phyloP scores from a whole-genome alignment of 92 coral and sea anemone genomes.

The Phenganax subtilis region DNA sequence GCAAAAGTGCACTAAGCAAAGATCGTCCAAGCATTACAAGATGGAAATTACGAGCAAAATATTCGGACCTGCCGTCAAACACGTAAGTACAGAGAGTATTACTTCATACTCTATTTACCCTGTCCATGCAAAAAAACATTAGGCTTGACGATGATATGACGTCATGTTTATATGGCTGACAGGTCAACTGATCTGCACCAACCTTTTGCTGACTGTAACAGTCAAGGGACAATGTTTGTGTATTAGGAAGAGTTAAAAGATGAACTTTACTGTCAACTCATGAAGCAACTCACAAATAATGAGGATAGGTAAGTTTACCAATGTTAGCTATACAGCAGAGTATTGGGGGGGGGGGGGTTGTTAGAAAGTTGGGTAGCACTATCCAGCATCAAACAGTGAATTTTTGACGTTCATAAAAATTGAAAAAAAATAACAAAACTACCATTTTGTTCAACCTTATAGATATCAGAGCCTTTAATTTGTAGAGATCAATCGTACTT shows the following conservation, averaged over 20 bases:
- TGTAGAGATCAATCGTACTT: too few species aligned
- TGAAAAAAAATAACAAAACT: too few species aligned
- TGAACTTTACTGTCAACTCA: constrained; percentile 83
- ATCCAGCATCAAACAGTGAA: too few species aligned
- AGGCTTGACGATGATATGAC: too few species aligned
- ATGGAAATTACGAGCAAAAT: constrained; percentile 27
- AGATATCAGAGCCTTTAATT: too few species aligned
- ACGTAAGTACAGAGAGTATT: background rate
- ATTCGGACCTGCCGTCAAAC: constrained; percentile 30
- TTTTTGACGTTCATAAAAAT: too few species aligned
- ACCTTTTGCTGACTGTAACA: background rate
- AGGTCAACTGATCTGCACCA: background rate
- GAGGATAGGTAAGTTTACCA: constrained; percentile 17
- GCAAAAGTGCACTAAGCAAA: constrained; percentile 18
- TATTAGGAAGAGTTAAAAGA: constrained; percentile 49
- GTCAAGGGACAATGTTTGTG: background rate
- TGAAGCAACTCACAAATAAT: constrained; percentile 69
- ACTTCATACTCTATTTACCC: background rate
- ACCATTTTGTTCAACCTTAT: too few species aligned
- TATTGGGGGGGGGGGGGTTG: background rate
- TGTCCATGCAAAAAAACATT: too few species aligned
- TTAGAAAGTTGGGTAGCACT: background rate
- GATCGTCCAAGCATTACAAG: constrained; percentile 35
- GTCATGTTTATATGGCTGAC: too few species aligned
- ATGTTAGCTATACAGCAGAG: background rate